Conservation (phyloP, 2,888 invertebrate species). For the Myopa testacea region DNA sequence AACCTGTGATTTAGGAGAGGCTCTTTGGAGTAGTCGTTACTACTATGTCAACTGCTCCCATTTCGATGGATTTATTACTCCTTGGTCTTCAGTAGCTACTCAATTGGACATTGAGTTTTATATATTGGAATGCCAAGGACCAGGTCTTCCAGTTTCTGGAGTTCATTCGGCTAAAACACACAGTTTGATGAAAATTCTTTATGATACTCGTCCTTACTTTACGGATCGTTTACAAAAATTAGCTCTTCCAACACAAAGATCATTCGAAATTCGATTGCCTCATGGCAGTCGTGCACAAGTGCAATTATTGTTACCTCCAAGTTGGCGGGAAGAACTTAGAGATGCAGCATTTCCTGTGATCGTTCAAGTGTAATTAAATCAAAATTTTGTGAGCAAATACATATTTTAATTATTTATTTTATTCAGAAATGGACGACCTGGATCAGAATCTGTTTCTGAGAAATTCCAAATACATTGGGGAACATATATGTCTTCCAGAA, state of each 20-base stretch:
- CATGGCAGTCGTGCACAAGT: conserved; percentile 90
- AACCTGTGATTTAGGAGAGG: conserved; percentile 83
- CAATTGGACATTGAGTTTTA: conserved; percentile 70
- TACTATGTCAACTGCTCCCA: conserved; percentile 89
- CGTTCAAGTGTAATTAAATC: conserved; percentile 81
- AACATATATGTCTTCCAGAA: conserved; percentile 90
- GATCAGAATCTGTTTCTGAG: conserved; percentile 90
- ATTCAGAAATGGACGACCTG: conserved; percentile 88
- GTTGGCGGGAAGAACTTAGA: conserved; percentile 85
- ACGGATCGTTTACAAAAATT: conserved; percentile 78
- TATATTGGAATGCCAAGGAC: conserved; percentile 92
- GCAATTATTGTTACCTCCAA: conserved; percentile 87
- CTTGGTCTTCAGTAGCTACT: conserved; percentile 67
- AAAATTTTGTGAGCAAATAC: not conserved
- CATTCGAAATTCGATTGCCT: conserved; percentile 86
- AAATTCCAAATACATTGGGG: conserved; percentile 91
- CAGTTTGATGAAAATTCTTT: conserved; percentile 81
- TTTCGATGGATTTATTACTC: conserved; percentile 82
- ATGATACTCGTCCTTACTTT: conserved; percentile 78
- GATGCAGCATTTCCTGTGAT: conserved; percentile 90
- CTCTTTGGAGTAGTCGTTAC: conserved; percentile 82
- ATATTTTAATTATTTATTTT: not conserved
- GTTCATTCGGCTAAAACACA: conserved; percentile 82
- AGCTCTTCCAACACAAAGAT: conserved; percentile 85
- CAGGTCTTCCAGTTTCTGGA: conserved; percentile 86